A percentile compares a stretch with the other conserved stretches of the same genome.
These are phyloP conservation scores for Cacatua alba DNA, from an alignment of 2,113 vertebrate genomes.

Conservation along the genomic window DNA sequence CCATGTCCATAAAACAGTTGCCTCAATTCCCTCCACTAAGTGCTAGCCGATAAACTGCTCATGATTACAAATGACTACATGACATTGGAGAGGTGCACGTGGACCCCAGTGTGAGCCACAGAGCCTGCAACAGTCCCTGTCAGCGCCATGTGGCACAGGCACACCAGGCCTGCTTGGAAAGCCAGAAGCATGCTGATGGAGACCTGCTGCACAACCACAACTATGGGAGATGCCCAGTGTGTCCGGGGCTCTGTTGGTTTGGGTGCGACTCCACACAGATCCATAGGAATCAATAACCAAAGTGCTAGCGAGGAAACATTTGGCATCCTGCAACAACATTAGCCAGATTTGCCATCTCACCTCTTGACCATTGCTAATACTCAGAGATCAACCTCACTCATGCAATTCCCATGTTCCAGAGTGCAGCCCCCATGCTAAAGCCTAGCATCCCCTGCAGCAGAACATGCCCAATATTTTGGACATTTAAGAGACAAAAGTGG, in stretches of 20 bases:
- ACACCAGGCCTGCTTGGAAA: no score
- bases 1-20: background rate
- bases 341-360: background rate
- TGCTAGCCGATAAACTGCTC: constrained; percentile 7
- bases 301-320: background rate
- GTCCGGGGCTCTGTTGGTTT: rapidly evolving
- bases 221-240: rapidly evolving
- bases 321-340: background rate
- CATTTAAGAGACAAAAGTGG: background rate
- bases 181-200: background rate
- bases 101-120: background rate
- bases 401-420: background rate
- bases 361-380: background rate
- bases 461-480: rapidly evolving
- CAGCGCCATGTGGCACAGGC: background rate
- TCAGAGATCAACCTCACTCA: rapidly evolving
- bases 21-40: background rate
- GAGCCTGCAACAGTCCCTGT: background rate
- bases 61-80: constrained; percentile 24
- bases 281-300: background rate
- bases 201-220: background rate
- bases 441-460: no score
- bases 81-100: background rate
- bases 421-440: rapidly evolving
- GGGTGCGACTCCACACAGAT: background rate